Evolutionary conservation across 2,888 invertebrate genomes (phyloP).

Genomic region (Rotaria sp.): DNA sequence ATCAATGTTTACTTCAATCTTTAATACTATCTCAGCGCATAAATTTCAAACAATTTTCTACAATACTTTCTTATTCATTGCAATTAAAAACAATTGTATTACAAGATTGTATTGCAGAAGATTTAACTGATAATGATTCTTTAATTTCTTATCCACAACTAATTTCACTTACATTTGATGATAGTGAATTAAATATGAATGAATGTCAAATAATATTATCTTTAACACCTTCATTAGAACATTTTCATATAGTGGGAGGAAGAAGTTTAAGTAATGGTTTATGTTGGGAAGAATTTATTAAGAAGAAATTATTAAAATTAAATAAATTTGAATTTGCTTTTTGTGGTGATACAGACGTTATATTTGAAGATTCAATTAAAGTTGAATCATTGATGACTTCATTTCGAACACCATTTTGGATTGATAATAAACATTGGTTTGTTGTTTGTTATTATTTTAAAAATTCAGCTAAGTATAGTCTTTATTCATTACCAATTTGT

Average conservation of each 20-base stretch:
- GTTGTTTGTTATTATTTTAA: neutral
- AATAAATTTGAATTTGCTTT: slow-evolving; percentile 1
- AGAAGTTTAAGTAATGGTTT: neutral
- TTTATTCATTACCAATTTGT: slow-evolving; percentile 21
- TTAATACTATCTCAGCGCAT: neutral
- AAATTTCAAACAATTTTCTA: neutral
- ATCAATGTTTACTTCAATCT: neutral
- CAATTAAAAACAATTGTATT: neutral
- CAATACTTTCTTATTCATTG: neutral
- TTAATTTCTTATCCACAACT: neutral
- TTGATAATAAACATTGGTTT: slow-evolving; percentile 1
- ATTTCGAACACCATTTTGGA: neutral
- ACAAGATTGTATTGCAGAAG: neutral
- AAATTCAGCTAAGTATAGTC: neutral
- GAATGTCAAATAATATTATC: neutral
- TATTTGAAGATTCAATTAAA: neutral
- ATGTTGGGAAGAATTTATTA: neutral
- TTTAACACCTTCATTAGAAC: neutral
- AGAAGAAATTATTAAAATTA: neutral
- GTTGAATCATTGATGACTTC: neutral
- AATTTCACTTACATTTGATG: neutral
- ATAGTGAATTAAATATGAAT: neutral
- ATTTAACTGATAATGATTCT: neutral
- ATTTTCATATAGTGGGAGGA: neutral
- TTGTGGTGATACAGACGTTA: neutral